A percentile compares a stretch with the other conserved stretches of the same genome.
phyloP scores from a whole-genome alignment of 2,888 invertebrate genomes.

The Dusona sp. region DNA sequence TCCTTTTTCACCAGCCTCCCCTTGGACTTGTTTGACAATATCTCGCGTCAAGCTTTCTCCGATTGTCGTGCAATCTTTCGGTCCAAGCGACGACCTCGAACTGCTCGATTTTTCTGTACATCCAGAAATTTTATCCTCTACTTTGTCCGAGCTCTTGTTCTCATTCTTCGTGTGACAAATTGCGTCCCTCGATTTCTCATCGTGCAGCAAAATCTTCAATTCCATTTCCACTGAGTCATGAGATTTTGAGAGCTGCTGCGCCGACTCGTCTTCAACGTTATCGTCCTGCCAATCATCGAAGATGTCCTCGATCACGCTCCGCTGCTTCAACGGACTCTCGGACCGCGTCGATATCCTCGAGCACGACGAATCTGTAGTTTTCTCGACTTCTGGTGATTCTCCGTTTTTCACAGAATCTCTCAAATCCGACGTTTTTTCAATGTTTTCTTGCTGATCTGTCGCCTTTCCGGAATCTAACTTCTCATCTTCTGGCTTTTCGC shows the following conservation, averaged over 20 bases:
- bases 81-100: background rate
- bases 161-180: background rate
- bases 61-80: conserved; percentile 4
- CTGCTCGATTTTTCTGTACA: background rate
- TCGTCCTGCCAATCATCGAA: conserved; percentile 84
- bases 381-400: conserved; percentile 6
- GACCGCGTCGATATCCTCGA: background rate
- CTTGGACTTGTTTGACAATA: background rate
- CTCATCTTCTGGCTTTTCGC: background rate
- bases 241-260: conserved; percentile 67
- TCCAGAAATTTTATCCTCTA: background rate
- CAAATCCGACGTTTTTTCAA: background rate
- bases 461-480: background rate
- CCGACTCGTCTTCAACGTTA: conserved; percentile 77
- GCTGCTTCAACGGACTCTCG: conserved; percentile 69
- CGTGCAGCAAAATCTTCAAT: conserved; percentile 79
- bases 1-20: background rate
- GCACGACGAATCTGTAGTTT: background rate
- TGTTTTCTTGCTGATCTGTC: background rate
- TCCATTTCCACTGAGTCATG: conserved; percentile 81
- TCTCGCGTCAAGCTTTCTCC: background rate
- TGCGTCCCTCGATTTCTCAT: conserved; percentile 71
- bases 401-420: conserved; percentile 16
- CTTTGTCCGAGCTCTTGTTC: background rate
- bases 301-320: conserved; percentile 82